Conservation (phyloP, 37 sponge, comb jelly and placozoan genomes). For the Ephydatia muelleri region DNA sequence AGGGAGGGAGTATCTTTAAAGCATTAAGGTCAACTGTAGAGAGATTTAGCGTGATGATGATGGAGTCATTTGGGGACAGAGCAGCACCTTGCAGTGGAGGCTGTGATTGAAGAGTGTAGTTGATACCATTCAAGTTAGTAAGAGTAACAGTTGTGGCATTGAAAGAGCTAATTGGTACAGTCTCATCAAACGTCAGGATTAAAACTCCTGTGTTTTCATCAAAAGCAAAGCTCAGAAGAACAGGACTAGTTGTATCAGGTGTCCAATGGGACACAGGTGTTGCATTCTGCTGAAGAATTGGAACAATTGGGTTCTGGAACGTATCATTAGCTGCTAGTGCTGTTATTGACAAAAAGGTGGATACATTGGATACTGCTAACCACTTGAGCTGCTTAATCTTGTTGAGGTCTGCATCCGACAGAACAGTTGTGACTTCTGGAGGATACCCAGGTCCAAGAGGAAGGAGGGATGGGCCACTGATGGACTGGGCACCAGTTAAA, state of each 20-base stretch:
- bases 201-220: slow-evolving; percentile 70
- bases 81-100: slow-evolving; percentile 48
- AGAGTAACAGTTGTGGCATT: slow-evolving; percentile 61
- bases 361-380: slow-evolving; percentile 48
- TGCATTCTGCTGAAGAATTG: slow-evolving; percentile 15
- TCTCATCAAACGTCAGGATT: slow-evolving; percentile 83
- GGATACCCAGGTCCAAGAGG: slow-evolving; percentile 85
- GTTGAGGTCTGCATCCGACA: slow-evolving; percentile 75
- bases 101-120: slow-evolving; percentile 63
- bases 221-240: slow-evolving; percentile 64
- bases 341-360: slow-evolving; percentile 66
- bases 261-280: slow-evolving; percentile 45
- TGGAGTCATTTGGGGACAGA: slow-evolving; percentile 48
- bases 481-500: slow-evolving; percentile 23
- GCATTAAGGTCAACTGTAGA: slow-evolving; percentile 81
- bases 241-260: slow-evolving; percentile 60
- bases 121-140: slow-evolving; percentile 31
- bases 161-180: slow-evolving; percentile 56
- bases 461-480: slow-evolving; percentile 79
- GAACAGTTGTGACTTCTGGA: slow-evolving; percentile 61
- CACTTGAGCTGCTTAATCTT: slow-evolving; percentile 51
- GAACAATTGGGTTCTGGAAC: slow-evolving; percentile 37
- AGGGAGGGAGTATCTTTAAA: slow-evolving; percentile 69
- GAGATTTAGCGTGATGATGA: slow-evolving; percentile 50
- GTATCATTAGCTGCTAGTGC: slow-evolving; percentile 53